These are phyloP conservation scores for Acrobasis suavella DNA, from an alignment of 2,888 invertebrate species.

Conservation along the genomic window DNA sequence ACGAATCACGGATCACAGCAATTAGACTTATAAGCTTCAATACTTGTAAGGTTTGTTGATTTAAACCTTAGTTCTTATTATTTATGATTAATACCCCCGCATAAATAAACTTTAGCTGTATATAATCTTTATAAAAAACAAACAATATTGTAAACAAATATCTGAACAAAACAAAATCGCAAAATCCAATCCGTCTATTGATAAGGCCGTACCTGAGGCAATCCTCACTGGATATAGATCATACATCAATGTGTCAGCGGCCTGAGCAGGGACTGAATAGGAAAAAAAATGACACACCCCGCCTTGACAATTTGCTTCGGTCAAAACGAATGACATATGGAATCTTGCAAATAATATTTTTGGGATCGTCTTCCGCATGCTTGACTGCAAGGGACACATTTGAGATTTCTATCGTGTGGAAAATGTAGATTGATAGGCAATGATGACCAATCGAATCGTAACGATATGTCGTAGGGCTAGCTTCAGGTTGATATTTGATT, in stretches of 20 bases:
- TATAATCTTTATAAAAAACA: not conserved
- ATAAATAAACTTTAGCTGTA: too few relatives aligned
- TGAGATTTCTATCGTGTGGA: constrained; percentile 18
- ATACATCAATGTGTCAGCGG: constrained; percentile 66
- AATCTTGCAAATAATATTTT: constrained; percentile 49
- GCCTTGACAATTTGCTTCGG: constrained; percentile 66
- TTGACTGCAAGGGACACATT: constrained; percentile 33
- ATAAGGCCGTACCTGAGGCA: constrained; percentile 38
- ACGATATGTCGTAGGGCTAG: not conserved
- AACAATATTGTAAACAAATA: not conserved
- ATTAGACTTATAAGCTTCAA: too few relatives aligned
- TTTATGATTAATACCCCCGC: too few relatives aligned
- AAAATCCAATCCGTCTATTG: constrained; percentile 29
- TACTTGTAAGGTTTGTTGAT: too few relatives aligned
- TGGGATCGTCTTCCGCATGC: constrained; percentile 46
- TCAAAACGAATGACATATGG: constrained; percentile 51
- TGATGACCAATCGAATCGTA: not conserved
- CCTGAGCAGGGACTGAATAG: constrained; percentile 53
- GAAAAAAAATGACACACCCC: constrained; percentile 51
- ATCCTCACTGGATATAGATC: constrained; percentile 47
- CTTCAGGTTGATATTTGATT: not conserved
- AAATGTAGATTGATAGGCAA: constrained; percentile 19
- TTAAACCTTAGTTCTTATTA: too few relatives aligned
- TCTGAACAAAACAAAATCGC: constrained; percentile 6
- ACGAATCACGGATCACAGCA: too few relatives aligned